These are phyloP conservation scores for Acrobasis consociella DNA, from an alignment of 2,888 invertebrate genomes.

Conservation along the genomic window DNA sequence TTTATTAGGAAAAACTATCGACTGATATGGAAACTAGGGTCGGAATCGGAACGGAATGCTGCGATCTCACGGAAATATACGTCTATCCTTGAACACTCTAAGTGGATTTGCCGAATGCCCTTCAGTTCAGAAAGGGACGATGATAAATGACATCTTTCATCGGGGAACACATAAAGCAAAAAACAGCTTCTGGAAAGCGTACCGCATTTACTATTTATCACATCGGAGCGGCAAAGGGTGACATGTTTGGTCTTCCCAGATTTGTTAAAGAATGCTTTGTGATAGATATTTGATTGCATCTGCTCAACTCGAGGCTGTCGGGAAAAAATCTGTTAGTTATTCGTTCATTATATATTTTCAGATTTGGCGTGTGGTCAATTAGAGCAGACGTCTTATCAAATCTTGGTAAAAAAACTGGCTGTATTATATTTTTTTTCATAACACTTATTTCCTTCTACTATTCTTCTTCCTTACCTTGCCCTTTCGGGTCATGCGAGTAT, in stretches of 20 bases:
- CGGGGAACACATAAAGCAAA: constrained; percentile 48
- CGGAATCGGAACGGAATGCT: constrained; percentile 16
- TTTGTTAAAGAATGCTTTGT: constrained; percentile 17
- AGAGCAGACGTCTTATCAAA: not conserved
- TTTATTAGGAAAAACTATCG: constrained; percentile 22
- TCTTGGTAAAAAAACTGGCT: not conserved
- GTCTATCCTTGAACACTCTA: constrained; percentile 31
- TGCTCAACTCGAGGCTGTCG: not conserved
- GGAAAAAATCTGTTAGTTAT: not conserved
- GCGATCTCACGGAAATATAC: constrained; percentile 32
- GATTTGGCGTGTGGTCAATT: not conserved
- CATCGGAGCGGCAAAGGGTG: constrained; percentile 27
- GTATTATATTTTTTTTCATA: too few relatives aligned
- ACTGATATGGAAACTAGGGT: constrained; percentile 21
- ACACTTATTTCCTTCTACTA: too few relatives aligned
- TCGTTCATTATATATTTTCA: not conserved
- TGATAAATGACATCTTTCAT: constrained; percentile 52
- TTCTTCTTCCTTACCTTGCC: too few relatives aligned
- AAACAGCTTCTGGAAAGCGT: constrained; percentile 39
- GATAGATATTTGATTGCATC: not conserved
- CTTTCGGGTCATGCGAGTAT: too few relatives aligned
- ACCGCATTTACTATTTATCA: constrained; percentile 45
- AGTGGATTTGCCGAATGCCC: constrained; percentile 36
- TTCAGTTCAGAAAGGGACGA: constrained; percentile 38
- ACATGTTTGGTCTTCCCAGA: constrained; percentile 17